phyloP scores from a whole-genome alignment of 2,888 invertebrate genomes.

The Cosmia trapezina region DNA sequence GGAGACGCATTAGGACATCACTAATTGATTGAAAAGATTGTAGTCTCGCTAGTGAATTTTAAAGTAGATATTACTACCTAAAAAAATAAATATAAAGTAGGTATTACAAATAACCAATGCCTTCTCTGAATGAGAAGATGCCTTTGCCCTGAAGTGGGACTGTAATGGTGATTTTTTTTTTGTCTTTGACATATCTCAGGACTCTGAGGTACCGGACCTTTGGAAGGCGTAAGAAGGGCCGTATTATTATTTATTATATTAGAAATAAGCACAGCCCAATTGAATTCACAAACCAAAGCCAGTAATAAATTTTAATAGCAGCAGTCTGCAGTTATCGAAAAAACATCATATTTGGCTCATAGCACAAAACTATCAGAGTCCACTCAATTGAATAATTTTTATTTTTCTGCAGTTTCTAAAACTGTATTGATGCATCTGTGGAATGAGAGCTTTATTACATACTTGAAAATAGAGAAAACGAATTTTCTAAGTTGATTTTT shows the following conservation, averaged over 20 bases:
- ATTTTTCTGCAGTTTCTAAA: slow-evolving; percentile 28
- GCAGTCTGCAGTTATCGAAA: slow-evolving; percentile 45
- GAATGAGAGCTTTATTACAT: not conserved
- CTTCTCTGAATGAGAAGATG: too few species aligned
- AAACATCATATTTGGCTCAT: slow-evolving; percentile 43
- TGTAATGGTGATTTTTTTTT: too few species aligned
- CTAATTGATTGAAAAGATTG: too few species aligned
- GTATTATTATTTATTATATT: not conserved
- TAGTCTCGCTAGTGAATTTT: not conserved
- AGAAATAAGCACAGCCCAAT: not conserved
- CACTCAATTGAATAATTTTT: slow-evolving; percentile 27
- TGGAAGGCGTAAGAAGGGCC: too few species aligned
- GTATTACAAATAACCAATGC: too few species aligned
- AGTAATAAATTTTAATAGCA: slow-evolving; percentile 29
- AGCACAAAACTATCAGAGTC: slow-evolving; percentile 47
- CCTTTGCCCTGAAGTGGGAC: too few species aligned
- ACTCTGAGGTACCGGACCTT: too few species aligned
- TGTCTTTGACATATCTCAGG: too few species aligned
- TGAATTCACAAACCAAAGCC: not conserved
- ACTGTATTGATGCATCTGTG: slow-evolving; percentile 23
- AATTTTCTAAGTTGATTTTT: too few species aligned
- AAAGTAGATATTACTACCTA: not conserved
- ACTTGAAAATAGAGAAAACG: too few species aligned
- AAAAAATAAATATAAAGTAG: too few species aligned
- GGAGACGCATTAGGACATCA: too few species aligned